Evolutionary conservation across 1,140 invertebrate species (phyloP), one percentile per base, ranked within the genome.

Genomic region (Megalopta genalis): DNA sequence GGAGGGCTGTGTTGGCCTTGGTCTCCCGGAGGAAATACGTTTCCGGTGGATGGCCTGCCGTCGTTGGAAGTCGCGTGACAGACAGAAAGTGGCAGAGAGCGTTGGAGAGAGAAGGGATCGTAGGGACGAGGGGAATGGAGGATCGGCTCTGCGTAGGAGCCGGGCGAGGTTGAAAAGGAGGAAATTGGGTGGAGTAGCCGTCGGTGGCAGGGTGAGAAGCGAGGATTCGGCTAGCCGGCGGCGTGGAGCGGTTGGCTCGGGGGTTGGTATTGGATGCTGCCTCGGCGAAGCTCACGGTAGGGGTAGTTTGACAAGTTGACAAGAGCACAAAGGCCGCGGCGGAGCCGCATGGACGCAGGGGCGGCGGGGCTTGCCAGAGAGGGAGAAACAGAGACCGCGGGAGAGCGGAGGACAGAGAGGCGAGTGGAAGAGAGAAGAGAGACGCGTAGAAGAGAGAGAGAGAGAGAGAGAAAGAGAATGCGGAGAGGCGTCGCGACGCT

Each of bases 261-360:
- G 49, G 83, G 74, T 87, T 69, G 88, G 90, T 90, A 92, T 92
- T 93, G 91, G 91, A 90, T 90, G 86, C 80, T 80, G 77, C 88
- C 81, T 79, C 77, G 76, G 62, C 65, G 72, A 64, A 67, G 63
- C 59, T 46, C 67, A 59, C 83, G 80, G 89, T 89, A 85, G 87
- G 90, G 90, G 89, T 90, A 90, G 91, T 92, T 92, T 93, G 92
- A 93, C 92, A 93, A 91, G 86, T 93, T 93, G 91, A 93, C 91
- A 91, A 90, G 92, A 92, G 91, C 89, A 93, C 91, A 93, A 92
- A 92, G 91, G 90, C 77, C 81, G 70, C 68, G 81, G 87, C 82
- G 87, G 84, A 80, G 69, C 83, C 84, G 80, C 74, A 75, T 52
- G 49, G 16, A 16, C 16, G 49, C 16, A 76, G 79, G 75, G 70